phyloP scores from a whole-genome alignment of 2,113 vertebrate genomes.

The Callaeas wilsoni region DNA sequence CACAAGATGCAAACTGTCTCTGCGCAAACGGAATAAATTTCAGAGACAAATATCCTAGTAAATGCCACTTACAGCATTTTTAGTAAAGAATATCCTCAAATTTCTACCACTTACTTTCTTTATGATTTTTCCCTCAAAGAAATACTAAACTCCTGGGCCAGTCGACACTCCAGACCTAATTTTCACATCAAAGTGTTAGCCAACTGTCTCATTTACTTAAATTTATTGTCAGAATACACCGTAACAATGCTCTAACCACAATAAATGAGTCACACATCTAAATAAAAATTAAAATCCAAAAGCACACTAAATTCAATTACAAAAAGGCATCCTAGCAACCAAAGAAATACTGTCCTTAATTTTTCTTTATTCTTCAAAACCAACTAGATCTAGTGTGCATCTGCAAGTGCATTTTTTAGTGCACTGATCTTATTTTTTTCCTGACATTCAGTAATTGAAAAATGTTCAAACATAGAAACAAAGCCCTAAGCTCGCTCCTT shows the following conservation, averaged over 20 bases:
- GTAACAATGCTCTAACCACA: background rate
- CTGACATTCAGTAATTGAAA: background rate
- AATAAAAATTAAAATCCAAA: background rate
- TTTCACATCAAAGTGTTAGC: background rate
- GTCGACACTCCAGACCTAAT: background rate
- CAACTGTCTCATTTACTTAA: background rate
- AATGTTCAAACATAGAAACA: background rate
- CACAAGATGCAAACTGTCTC: background rate
- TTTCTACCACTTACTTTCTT: background rate
- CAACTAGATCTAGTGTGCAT: background rate
- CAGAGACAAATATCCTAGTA: background rate
- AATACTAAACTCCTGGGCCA: background rate
- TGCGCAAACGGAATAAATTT: background rate
- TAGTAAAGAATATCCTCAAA: background rate
- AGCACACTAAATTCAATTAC: background rate
- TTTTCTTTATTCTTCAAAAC: constrained; percentile 14
- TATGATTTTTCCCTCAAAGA: background rate
- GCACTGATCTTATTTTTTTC: background rate
- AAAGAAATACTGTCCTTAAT: background rate
- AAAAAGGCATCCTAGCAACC: constrained; percentile 16
- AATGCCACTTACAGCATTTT: background rate
- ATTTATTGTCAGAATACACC: background rate
- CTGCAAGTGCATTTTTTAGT: background rate
- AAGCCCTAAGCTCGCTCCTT: background rate
- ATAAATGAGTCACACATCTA: background rate